Conservation (phyloP, 2,888 invertebrate species). For the Machimus atricapillus region DNA sequence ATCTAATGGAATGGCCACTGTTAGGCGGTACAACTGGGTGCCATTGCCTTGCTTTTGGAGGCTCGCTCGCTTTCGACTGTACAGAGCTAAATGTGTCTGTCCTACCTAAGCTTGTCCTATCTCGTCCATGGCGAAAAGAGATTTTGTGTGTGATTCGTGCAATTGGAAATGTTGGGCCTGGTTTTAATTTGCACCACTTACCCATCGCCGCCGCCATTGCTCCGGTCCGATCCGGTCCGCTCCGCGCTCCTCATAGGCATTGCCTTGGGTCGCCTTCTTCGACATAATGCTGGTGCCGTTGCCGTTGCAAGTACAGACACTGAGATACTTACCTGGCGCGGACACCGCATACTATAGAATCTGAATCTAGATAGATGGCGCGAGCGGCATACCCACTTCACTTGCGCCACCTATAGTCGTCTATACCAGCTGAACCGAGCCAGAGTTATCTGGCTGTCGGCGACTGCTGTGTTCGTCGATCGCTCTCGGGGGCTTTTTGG, state of each 20-base stretch:
- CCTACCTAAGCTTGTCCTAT: background rate
- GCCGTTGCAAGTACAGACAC: slow-evolving; percentile 4
- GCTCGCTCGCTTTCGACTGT: background rate
- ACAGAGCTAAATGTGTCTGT: background rate
- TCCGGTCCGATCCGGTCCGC: background rate
- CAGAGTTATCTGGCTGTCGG: background rate
- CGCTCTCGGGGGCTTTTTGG: background rate
- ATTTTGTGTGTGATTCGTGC: slow-evolving; percentile 30
- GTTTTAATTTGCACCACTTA: slow-evolving; percentile 36
- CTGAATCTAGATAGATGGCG: background rate
- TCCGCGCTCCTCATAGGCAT: background rate
- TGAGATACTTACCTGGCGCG: background rate
- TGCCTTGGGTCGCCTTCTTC: slow-evolving; percentile 7
- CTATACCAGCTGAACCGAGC: background rate
- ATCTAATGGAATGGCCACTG: slow-evolving; percentile 15
- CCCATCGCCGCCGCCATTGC: slow-evolving; percentile 33
- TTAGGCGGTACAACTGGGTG: background rate
- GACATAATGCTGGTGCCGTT: background rate
- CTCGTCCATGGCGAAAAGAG: background rate
- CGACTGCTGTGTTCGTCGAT: background rate
- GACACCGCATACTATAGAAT: background rate
- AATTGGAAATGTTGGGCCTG: slow-evolving; percentile 25
- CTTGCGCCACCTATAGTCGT: background rate
- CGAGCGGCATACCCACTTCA: background rate
- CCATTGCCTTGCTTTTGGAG: background rate